Evolutionary conservation across 2,888 invertebrate genomes (phyloP).

Genomic region (Abrostola triplasia): DNA sequence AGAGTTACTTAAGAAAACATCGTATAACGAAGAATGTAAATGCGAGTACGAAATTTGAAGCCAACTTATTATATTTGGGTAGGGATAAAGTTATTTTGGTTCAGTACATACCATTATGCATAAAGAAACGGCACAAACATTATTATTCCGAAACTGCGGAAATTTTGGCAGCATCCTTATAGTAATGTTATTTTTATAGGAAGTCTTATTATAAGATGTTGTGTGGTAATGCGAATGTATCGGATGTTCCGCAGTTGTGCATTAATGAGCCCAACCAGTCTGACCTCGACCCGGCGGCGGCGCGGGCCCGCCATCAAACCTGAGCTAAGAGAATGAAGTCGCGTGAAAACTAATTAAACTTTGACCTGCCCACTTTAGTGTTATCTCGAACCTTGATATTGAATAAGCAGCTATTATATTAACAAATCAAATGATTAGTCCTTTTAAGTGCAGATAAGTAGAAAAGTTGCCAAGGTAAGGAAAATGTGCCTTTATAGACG

Average conservation of each 20-base stretch:
- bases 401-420: constrained; percentile 44
- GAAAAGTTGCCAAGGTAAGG: constrained; percentile 46
- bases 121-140: constrained; percentile 31
- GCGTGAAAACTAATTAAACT: constrained; percentile 80
- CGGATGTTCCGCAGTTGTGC: constrained; percentile 47
- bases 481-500: constrained; percentile 59
- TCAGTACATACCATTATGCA: constrained; percentile 35
- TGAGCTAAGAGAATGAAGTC: constrained; percentile 69
- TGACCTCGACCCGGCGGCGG: constrained; percentile 70
- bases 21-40: not conserved
- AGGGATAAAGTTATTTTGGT: constrained; percentile 39
- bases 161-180: constrained; percentile 33
- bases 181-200: constrained; percentile 39
- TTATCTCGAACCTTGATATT: constrained; percentile 49
- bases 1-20: not conserved
- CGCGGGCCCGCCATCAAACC: constrained; percentile 55
- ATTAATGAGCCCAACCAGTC: constrained; percentile 75
- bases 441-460: constrained; percentile 38
- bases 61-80: not conserved
- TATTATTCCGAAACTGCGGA: constrained; percentile 23
- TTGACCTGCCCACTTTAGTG: constrained; percentile 66
- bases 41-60: not conserved
- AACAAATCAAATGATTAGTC: constrained; percentile 38
- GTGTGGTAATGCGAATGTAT: constrained; percentile 36
- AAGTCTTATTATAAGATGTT: constrained; percentile 30